These are phyloP conservation scores for Mechanitis messenoides DNA, from an alignment of 2,888 invertebrate genomes.

Conservation along the genomic window DNA sequence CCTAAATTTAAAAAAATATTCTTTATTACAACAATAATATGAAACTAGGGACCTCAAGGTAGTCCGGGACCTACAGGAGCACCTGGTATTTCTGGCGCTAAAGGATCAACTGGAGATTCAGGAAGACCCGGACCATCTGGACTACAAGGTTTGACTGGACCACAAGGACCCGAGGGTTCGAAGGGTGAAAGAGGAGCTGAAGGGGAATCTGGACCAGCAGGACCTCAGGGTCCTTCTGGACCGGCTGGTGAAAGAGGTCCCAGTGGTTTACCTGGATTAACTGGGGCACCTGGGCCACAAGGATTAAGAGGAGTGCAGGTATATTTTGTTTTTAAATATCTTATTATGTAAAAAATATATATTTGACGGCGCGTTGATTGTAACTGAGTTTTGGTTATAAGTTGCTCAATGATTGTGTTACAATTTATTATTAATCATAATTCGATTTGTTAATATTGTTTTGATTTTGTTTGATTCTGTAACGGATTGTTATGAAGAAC, in stretches of 20 bases:
- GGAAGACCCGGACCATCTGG: slow-evolving; percentile 83
- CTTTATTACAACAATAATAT: slow-evolving; percentile 12
- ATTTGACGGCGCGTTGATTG: no score
- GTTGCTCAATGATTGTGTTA: no score
- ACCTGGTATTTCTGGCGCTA: slow-evolving; percentile 81
- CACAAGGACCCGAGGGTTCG: slow-evolving; percentile 82
- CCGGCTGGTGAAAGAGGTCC: slow-evolving; percentile 81
- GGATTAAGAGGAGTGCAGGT: slow-evolving; percentile 81
- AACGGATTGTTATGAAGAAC: no score
- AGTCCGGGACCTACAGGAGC: slow-evolving; percentile 81
- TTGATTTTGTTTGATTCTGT: no score
- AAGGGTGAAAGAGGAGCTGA: slow-evolving; percentile 85
- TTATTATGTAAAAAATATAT: background rate
- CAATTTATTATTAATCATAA: no score
- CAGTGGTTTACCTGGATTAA: slow-evolving; percentile 78
- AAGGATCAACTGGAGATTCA: slow-evolving; percentile 82
- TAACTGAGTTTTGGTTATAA: no score
- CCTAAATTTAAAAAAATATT: background rate
- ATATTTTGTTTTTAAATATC: slow-evolving; percentile 17
- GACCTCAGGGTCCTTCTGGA: slow-evolving; percentile 83
- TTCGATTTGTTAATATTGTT: no score
- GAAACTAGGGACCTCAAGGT: slow-evolving; percentile 81
- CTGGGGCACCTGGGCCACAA: slow-evolving; percentile 79
- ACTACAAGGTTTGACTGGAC: slow-evolving; percentile 82
- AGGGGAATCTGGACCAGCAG: slow-evolving; percentile 82